Percentiles rank a stretch among this genome's conserved stretches.
These are phyloP conservation scores for Microctonus hyperodae DNA, from an alignment of 2,888 invertebrate species.

Conservation along the genomic window DNA sequence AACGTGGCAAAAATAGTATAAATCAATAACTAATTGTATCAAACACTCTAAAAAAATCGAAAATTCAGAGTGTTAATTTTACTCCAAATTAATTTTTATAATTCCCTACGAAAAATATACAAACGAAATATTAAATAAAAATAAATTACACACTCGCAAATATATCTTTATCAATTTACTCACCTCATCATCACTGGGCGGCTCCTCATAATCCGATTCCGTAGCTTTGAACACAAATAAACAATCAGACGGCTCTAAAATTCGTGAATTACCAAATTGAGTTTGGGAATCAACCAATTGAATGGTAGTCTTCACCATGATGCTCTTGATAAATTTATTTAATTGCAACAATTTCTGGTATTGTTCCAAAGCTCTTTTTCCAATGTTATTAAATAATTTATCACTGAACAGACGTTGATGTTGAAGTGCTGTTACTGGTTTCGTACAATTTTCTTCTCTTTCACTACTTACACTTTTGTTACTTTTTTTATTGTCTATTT, in stretches of 20 bases:
- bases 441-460: too few relatives aligned
- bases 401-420: neutral
- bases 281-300: conserved; percentile 51
- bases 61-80: too few relatives aligned
- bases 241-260: conserved; percentile 57
- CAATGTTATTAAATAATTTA: conserved; percentile 4
- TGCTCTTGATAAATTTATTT: conserved; percentile 33
- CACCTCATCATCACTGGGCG: conserved; percentile 56
- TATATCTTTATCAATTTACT: conserved; percentile 30
- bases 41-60: too few relatives aligned
- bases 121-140: neutral
- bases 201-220: conserved; percentile 59
- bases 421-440: neutral
- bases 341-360: neutral
- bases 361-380: neutral
- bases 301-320: conserved; percentile 51
- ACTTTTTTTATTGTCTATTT: neutral
- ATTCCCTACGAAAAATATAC: neutral
- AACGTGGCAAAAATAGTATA: too few relatives aligned
- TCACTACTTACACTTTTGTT: neutral
- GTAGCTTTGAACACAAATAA: conserved; percentile 60
- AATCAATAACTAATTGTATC: too few relatives aligned
- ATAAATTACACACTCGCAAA: neutral
- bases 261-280: conserved; percentile 58
- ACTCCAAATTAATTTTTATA: too few relatives aligned